phyloP scores from a whole-genome alignment of 2,113 vertebrate genomes.

The Nerophis ophidion region DNA sequence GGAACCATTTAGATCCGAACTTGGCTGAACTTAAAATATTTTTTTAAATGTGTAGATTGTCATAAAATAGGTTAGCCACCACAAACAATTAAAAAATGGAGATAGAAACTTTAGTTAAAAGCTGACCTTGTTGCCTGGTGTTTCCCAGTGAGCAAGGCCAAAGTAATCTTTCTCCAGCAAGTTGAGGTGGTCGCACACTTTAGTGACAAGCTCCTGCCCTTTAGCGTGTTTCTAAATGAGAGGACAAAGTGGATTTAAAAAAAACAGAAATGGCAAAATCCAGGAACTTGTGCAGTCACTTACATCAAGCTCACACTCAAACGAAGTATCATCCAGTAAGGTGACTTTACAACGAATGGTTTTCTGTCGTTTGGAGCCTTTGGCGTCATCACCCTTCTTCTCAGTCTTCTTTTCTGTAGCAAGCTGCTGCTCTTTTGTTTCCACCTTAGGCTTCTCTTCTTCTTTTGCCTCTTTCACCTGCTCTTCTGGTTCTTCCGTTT shows the following conservation, averaged over 20 bases:
- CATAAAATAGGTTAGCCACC: too few species aligned
- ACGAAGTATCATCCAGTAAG: constrained; percentile 84
- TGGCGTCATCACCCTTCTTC: constrained; percentile 70
- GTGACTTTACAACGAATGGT: constrained; percentile 88
- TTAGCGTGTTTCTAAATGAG: constrained; percentile 86
- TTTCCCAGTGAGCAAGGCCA: constrained; percentile 84
- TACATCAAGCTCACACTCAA: constrained; percentile 88
- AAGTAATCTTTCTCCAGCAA: constrained; percentile 97
- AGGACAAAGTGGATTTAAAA: neutral
- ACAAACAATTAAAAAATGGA: too few species aligned
- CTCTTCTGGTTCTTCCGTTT: constrained; percentile 27
- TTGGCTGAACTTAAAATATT: too few species aligned
- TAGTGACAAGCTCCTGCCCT: constrained; percentile 87
- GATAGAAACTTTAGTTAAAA: neutral
- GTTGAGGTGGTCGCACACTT: constrained; percentile 90
- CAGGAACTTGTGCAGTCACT: constrained; percentile 41
- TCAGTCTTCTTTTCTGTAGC: constrained; percentile 53
- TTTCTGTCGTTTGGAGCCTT: constrained; percentile 77
- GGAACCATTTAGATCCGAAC: too few species aligned
- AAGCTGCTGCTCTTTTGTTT: constrained; percentile 59
- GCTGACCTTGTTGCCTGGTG: constrained; percentile 75
- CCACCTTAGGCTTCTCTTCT: constrained; percentile 54
- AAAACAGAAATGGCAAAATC: neutral
- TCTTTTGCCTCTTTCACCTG: constrained; percentile 26
- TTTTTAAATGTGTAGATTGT: too few species aligned